A percentile compares a stretch with the other conserved stretches of the same genome.
phyloP scores from a whole-genome alignment of 1,140 invertebrate genomes.

The Drosophila insularis region DNA sequence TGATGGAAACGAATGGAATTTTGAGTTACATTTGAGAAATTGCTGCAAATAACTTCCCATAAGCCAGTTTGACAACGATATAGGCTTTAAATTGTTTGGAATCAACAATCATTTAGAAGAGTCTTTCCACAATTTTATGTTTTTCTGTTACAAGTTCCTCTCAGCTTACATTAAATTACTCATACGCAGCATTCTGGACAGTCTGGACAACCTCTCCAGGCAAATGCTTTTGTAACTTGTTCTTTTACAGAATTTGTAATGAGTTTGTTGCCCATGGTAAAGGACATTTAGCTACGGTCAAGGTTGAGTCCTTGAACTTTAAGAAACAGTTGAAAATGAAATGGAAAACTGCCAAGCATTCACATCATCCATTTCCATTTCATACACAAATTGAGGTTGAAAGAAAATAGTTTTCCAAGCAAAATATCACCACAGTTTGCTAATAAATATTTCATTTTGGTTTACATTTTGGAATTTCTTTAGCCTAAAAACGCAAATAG shows the following conservation, averaged over 20 bases:
- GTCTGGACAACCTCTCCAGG: background rate
- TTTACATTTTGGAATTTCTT: slow-evolving; percentile 13
- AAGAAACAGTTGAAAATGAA: background rate
- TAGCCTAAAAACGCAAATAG: slow-evolving; percentile 51
- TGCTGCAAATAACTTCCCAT: background rate
- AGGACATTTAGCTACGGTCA: background rate
- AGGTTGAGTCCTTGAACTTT: slow-evolving; percentile 14
- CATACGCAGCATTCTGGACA: background rate
- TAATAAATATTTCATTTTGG: background rate
- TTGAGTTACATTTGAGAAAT: slow-evolving; percentile 6
- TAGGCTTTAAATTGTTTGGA: too few species aligned
- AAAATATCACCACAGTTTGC: slow-evolving; percentile 11
- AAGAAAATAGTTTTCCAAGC: background rate
- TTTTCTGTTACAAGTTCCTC: background rate
- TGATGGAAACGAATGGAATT: slow-evolving; percentile 13
- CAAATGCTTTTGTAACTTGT: slow-evolving; percentile 11
- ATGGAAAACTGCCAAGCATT: background rate
- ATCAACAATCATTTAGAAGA: background rate
- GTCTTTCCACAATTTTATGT: background rate
- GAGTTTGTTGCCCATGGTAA: background rate
- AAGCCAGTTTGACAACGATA: background rate
- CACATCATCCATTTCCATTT: background rate
- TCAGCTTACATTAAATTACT: slow-evolving; percentile 18
- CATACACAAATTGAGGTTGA: background rate
- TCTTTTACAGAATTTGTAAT: slow-evolving; percentile 21